Base-by-base conservation (phyloP, 2,888 invertebrate genomes). In the Habrosyne pyritoides region DNA sequence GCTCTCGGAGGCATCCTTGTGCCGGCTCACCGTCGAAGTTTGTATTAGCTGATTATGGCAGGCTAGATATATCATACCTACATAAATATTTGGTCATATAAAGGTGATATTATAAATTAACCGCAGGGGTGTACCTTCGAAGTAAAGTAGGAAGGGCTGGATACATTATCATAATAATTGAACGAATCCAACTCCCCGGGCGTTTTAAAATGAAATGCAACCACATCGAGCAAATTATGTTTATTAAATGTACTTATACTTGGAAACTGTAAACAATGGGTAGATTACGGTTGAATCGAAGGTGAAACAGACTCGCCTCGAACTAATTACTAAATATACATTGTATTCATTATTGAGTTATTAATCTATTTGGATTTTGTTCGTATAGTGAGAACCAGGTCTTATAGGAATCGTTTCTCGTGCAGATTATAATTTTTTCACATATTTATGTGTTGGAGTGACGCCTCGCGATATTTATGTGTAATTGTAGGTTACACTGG, bases 381-480 rank as follows among this genome's bases (percentile, higher is more conserved):
- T 33, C 18, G 18, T 18, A 7, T 18, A 0, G 36, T 8, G 42
- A 8, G 42, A 42, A n/a, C 8, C 42, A 42, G 18, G 42, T 42
- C 14, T 8, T 42, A 42, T 42, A 42, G 7, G 18, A 42, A 18
- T 42, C 7, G 36, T 42, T 42, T 18, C 7, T 42, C n/a, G 18
- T 42, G 2, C 8, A 42, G 42, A 42, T 42, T 18, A 42, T 42
- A 18, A 42, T 42, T 42, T n/a, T 42, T 42, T 42, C 42, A 42
- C 68, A 70, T 55, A 63, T 63, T 68, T 74, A 73, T 71, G 64
- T 72, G 62, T 57, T 59, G 55, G 55, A 73, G 72, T 73, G 81
- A 83, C 84, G 81, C 82, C 79, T 81, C 66, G 67, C 81, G 83
- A 86, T 84, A 83, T 84, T 85, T 82, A 82, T 81, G 67, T 67